phyloP scores from a whole-genome alignment of 2,888 invertebrate species.

The Ectemnius lituratus region DNA sequence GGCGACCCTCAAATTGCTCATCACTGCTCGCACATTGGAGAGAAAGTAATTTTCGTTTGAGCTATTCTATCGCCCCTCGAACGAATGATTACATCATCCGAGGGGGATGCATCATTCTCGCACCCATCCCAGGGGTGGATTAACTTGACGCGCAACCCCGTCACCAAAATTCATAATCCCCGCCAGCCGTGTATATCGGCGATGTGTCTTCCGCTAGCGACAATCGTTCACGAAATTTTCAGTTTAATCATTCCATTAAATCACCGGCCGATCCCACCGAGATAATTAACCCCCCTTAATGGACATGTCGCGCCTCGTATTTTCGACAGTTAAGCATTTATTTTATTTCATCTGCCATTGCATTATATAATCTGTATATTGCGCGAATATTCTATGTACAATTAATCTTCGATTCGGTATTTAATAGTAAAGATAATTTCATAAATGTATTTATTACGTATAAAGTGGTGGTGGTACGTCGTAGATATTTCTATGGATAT shows the following conservation, averaged over 20 bases:
- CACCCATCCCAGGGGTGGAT: constrained; percentile 55
- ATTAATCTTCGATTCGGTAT: no score
- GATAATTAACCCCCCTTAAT: no score
- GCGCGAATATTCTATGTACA: no score
- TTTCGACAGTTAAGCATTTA: no score
- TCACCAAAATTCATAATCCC: constrained; percentile 61
- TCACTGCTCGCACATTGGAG: constrained; percentile 54
- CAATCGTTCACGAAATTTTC: constrained; percentile 16
- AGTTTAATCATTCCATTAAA: constrained; percentile 2
- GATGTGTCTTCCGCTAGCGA: constrained; percentile 41
- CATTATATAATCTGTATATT: no score
- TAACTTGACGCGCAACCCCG: constrained; percentile 61
- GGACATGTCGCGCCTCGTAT: no score
- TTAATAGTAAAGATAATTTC: background rate
- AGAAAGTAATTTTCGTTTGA: constrained; percentile 63
- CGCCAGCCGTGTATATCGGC: constrained; percentile 36
- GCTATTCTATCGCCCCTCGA: constrained; percentile 61
- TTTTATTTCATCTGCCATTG: no score
- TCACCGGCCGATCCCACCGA: background rate
- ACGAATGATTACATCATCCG: constrained; percentile 69
- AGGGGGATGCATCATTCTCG: constrained; percentile 64
- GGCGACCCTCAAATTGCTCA: constrained; percentile 49
- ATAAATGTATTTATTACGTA: no score
- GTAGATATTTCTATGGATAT: background rate
- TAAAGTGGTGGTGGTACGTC: background rate